Conservation (phyloP, 2,888 invertebrate species). For the Leucoma salicis region DNA sequence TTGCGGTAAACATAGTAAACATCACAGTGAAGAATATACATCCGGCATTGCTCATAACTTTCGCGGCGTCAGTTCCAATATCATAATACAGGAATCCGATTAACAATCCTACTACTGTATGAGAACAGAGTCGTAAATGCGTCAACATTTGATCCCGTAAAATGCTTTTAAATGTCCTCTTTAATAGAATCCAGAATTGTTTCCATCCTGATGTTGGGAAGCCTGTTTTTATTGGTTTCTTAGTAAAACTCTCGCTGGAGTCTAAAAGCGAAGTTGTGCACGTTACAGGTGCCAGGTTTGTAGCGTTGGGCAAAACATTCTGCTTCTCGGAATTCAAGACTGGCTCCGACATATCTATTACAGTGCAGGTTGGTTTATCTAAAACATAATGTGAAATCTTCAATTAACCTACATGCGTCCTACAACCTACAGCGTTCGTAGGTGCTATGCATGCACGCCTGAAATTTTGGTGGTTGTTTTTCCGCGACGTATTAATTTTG, state of each 20-base stretch:
- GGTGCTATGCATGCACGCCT: no score
- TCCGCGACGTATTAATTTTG: no score
- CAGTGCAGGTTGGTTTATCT: constrained; percentile 78
- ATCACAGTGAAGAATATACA: constrained; percentile 98
- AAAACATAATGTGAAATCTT: constrained; percentile 25
- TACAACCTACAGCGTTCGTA: no score
- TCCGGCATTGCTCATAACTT: constrained; percentile 97
- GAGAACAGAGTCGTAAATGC: constrained; percentile 92
- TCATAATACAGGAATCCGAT: constrained; percentile 97
- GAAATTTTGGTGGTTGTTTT: no score
- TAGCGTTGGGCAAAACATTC: constrained; percentile 55
- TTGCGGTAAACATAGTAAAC: constrained; percentile 98
- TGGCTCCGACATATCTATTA: constrained; percentile 79
- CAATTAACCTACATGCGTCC: no score
- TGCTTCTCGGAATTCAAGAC: constrained; percentile 61
- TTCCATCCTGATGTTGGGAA: constrained; percentile 92
- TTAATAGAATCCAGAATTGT: constrained; percentile 94
- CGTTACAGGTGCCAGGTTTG: constrained; percentile 79
- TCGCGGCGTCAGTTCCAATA: constrained; percentile 95
- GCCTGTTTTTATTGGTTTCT: constrained; percentile 84
- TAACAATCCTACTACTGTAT: constrained; percentile 93
- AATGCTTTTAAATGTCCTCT: constrained; percentile 91
- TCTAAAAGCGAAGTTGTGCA: constrained; percentile 87
- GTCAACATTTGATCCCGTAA: constrained; percentile 94
- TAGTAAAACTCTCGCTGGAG: constrained; percentile 87